Evolutionary conservation across 2,797 vertebrate species (phyloP), one percentile per base, ranked within the genome.

Genomic region (Macrochelys suwanniensis): DNA sequence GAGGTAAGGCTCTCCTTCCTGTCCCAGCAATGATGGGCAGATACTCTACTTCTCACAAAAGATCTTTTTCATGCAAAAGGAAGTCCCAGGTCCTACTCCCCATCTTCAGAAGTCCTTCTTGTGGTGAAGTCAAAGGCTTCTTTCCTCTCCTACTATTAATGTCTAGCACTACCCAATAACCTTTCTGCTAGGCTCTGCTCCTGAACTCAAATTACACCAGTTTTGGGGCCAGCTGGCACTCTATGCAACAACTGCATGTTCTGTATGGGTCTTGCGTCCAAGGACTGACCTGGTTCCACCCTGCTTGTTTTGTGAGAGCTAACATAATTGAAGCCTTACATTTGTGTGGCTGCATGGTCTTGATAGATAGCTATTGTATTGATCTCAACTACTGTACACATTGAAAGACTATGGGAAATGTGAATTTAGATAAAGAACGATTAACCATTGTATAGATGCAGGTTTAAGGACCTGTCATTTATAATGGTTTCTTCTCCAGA

Each of bases 401-500:
- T 45, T 47, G 82, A 82, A 87, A 82, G 87, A 74, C 86, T 90
- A 5, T 28, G 56, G 94, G 74, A 95, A 84, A 61, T 89, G 28
- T 0, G 1, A 10, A 31, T 80, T 80, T 84, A 50, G 90, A 82
- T 90, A 88, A 76, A 86, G 89, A 59, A 4, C 42, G n/a, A 37
- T 47, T 89, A 80, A 87, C 77, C 54, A 50, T 1, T 3, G 17
- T 83, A 6, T 31, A 57, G 71, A n/a, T 31, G 45, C 1, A 31
- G 89, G 71, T 47, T 59, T 85, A 82, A n/a, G 31, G 71, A 83
- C 76, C 28, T 65, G 71, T 87, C 59, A 88, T 82, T 76, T 90
- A 83, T 85, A 94, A 85, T 90, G 89, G 33, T 49, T 88, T 89
- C 42, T 68, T 89, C 4, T 68, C 74, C 88, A 81, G 74, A 93